phyloP scores from a whole-genome alignment of 92 coral and sea anemone species.

The Chrysogorgia sp. region DNA sequence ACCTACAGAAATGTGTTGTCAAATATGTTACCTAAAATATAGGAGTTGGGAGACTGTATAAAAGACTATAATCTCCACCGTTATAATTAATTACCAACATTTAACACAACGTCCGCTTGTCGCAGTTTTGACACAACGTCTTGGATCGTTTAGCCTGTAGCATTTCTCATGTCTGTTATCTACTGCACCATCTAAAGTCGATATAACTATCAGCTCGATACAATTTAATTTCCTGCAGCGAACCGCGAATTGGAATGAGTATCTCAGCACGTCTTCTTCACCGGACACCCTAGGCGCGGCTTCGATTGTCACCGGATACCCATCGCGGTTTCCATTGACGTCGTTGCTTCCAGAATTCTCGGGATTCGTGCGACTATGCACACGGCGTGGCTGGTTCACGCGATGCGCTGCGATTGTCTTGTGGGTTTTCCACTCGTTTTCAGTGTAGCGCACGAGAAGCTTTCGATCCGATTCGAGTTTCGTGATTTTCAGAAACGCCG shows the following conservation, averaged over 20 bases:
- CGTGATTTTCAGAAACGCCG: conserved; percentile 7
- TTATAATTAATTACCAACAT: not conserved
- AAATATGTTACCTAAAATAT: not conserved
- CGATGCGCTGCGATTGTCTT: not conserved
- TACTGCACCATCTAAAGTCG: conserved; percentile 15
- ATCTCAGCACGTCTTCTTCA: not conserved
- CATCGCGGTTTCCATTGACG: not conserved
- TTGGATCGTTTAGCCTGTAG: not conserved
- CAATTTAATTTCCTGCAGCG: not conserved
- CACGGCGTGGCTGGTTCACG: no score
- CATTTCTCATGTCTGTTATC: conserved; percentile 27
- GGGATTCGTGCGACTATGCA: no score
- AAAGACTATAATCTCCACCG: not conserved
- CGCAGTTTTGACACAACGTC: not conserved
- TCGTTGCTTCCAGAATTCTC: not conserved
- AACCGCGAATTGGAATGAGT: not conserved
- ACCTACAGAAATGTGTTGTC: not conserved
- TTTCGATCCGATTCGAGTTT: conserved; percentile 32
- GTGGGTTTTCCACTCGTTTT: conserved; percentile 12
- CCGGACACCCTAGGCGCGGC: not conserved
- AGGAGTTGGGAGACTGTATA: not conserved
- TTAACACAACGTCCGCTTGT: not conserved
- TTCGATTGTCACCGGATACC: not conserved
- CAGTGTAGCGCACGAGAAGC: conserved; percentile 28
- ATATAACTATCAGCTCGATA: conserved; percentile 26